Base-by-base conservation (phyloP, 1,140 invertebrate species). In the Bombus breviceps region DNA sequence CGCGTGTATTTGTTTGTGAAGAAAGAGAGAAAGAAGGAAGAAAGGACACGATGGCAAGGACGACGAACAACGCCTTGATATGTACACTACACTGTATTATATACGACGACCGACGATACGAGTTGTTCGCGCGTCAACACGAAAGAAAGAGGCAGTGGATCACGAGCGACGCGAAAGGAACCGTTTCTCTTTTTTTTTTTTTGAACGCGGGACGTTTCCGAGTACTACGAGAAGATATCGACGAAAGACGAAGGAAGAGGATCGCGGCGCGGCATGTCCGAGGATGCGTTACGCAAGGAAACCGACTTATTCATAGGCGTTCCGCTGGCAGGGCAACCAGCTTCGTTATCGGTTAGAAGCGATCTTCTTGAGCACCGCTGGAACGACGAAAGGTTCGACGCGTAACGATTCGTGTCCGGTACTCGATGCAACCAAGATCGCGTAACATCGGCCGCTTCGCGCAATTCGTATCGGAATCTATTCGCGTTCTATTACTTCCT, bases 331-430 rank as follows among this genome's bases (percentile, higher is more conserved):
- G 71, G 71, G 34, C 79, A 43, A 66, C 47, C 62, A 32, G 59
- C 73, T 72, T 80, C 66, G 73, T 84, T 90, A 90, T 90, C 89
- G 86, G 43, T n/a, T 53, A 22, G 68, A 37, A 39, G 34, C 77
- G 79, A 90, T 90, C 89, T 90, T 79, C 41, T 34, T 62, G 82
- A 83, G 83, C 85, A 90, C 69, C 69, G 77, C 85, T 87, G 85
- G 75, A 89, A 89, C 90, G 91, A 91, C 89, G 82, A 85, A 78
- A 91, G 82, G 66, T 78, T 89, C 89, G 88, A 90, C 88, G 59
- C 59, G 90, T 91, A 92, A 91, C 91, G 90, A 91, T 92, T 91
- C 90, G 90, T 91, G 90, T 91, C 91, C 90, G 83, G 80, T 83
- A 47, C 66, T 32, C 78, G 74, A 77, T 69, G 88, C 88, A 90